Evolutionary conservation across 1,140 invertebrate species (phyloP).

Genomic region (Alviniconcha marisindica): DNA sequence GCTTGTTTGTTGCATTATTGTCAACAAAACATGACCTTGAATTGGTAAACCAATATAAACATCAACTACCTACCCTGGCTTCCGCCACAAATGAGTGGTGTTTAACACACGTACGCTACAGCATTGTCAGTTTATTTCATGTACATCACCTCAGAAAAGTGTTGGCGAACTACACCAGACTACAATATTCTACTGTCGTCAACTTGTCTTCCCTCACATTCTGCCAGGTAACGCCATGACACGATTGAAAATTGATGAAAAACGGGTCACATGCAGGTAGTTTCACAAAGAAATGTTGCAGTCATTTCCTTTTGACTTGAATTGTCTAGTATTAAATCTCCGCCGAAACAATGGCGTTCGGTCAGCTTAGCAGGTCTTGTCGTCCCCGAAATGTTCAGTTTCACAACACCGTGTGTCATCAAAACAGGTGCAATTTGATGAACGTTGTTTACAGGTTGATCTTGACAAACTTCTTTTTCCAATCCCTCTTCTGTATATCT

Average conservation of each 20-base stretch:
- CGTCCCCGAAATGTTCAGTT: not conserved
- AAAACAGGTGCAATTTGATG: conserved; percentile 1
- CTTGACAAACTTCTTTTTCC: not conserved
- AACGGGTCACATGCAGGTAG: not conserved
- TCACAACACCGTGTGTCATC: not conserved
- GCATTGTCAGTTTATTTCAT: conserved; percentile 9
- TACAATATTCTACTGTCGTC: not conserved
- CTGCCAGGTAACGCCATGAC: not conserved
- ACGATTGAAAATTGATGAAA: too few species aligned
- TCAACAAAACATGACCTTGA: not conserved
- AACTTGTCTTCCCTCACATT: conserved; percentile 12
- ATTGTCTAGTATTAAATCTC: not conserved
- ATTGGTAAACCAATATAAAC: not conserved
- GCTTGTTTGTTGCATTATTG: not conserved
- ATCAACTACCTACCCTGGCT: not conserved
- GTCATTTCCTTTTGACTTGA: not conserved
- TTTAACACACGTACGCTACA: not conserved
- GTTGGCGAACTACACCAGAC: not conserved
- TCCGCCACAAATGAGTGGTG: conserved; percentile 9
- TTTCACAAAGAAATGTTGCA: not conserved
- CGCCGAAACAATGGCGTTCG: too few species aligned
- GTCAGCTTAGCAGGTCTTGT: not conserved
- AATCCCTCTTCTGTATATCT: not conserved
- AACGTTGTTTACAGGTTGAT: conserved; percentile 18
- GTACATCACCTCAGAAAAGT: not conserved